These are phyloP conservation scores for Condylura cristata DNA, from an alignment of 2,113 vertebrate species.

Conservation along the genomic window DNA sequence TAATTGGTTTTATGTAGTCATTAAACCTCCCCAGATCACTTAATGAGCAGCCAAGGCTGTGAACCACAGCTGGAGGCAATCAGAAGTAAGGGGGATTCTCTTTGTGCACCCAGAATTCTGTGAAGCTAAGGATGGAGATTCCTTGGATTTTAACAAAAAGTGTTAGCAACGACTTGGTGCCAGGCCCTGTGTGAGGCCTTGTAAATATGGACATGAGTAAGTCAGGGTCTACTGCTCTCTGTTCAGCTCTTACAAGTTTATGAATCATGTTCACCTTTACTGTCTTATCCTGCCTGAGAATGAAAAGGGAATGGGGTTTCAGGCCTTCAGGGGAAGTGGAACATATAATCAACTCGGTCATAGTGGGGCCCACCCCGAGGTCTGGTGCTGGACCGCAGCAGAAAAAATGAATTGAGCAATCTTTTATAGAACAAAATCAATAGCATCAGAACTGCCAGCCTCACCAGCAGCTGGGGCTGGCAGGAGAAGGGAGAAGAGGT, in stretches of 20 bases:
- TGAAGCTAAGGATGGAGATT: conserved; percentile 36
- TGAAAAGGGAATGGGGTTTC: background rate
- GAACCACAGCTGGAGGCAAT: background rate
- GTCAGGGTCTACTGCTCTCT: conserved; percentile 37
- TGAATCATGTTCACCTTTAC: conserved; percentile 57
- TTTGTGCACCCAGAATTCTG: background rate
- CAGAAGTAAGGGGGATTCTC: background rate
- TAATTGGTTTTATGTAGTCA: background rate
- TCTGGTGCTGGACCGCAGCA: background rate
- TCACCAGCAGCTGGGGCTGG: background rate
- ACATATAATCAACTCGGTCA: conserved; percentile 46
- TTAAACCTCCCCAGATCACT: background rate
- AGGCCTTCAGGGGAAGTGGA: background rate
- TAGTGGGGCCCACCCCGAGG: conserved; percentile 29
- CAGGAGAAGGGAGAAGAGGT: background rate
- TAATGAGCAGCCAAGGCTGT: background rate
- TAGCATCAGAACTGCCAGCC: conserved; percentile 52
- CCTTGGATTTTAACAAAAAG: conserved; percentile 25
- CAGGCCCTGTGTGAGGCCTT: background rate
- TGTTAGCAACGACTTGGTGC: background rate
- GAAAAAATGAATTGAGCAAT: conserved; percentile 75
- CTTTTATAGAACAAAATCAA: conserved; percentile 71
- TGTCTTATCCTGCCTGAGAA: background rate
- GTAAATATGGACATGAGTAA: conserved; percentile 30
- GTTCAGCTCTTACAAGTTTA: conserved; percentile 5